Evolutionary conservation across 2,113 vertebrate genomes (phyloP), one percentile per base, ranked within the genome.

Genomic region (Corythornis cristatus): DNA sequence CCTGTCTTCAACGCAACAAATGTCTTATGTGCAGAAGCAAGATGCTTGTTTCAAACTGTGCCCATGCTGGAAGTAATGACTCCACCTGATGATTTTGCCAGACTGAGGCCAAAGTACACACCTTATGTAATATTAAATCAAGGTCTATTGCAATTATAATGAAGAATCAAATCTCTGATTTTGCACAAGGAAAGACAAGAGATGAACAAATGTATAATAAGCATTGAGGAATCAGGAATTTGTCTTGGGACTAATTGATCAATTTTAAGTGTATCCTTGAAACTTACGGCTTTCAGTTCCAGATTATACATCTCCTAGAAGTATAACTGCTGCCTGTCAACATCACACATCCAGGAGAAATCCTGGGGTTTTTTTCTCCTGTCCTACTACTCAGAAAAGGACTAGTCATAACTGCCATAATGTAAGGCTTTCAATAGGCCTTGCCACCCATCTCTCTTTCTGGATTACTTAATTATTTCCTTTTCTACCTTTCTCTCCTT

Each of bases 371-470:
- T 89, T 88, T 91, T 66, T 18, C 53, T 89, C 51, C 58, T 93
- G 54, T 88, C 82, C 48, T 74, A 45, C 93, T 90, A 88, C 76
- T 91, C 68, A 78, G 76, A 20, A 58, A 68, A 87, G 61, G 28
- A 29, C n/a, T 82, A 89, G 65, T 90, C 75, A 76, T 80, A 90
- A 89, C 46, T 91, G 37, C 72, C 51, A 64, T 86, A 92, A 88
- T 6, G 2, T 35, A 67, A 84, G 48, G 9, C 29, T 22, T 89
- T 87, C 58, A 43, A 11, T 70, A 57, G 68, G 45, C 23, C 17
- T 76, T 93, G 67, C n/a, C 17, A 33, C 61, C 53, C 23, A 7
- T 61, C 86, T 26, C 28, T 46, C 75, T 84, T 88, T 46, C 51
- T 48, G 20, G 2, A 15, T 68, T 64, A 57, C 67, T 73, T 86